Base-by-base conservation (phyloP, 2,113 vertebrate genomes). In the Orcinus orca region DNA sequence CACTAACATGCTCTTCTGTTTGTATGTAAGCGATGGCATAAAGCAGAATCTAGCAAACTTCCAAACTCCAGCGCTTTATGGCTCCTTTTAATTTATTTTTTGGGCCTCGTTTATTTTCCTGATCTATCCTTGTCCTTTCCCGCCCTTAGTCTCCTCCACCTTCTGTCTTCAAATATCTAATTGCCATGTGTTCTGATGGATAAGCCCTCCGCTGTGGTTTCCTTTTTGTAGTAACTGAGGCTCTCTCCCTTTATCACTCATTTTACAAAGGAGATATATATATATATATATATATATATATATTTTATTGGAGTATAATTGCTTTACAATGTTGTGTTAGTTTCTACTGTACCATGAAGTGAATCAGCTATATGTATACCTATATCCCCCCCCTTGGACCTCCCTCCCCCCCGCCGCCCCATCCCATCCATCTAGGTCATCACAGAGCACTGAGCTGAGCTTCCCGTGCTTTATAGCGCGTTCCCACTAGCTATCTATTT, bases 101-200 rank as follows among this genome's bases (percentile, higher is more conserved):
- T 47, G 81, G n/a, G 60, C 8, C 86, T 98, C 83, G 93, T 97
- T 97, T 96, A 98, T 88, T 97, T 93, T 93, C 70, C 77, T 97
- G 25, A 73, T 93, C 81, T 98, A 94, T 96, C 95, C 92, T 90
- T 96, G 13, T 82, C 80, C 38, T 88, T 82, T 53, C 25, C 26
- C 25, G 68, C 68, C 96, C 50, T 97, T 92, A 50, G 87, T 94
- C 90, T 97, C 47, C 62, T 89, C 47, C 21, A 15, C 84, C 95
- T 73, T 65, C 71, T 96, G 55, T 97, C 98, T 97, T 96, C 89
- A 95, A 91, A 97, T 80, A 94, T 91, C 95, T 98, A 97, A 98
- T 93, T 97, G 95, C 93, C 93, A 91, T 76, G 82, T 87, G 86
- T 97, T 97, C 95, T 97, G 97, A 98, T 92, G 97, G 97, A 95